A percentile compares a stretch with the other conserved stretches of the same genome.
Conservation (phyloP, 2,797 vertebrate species). For the Morelia viridis region DNA sequence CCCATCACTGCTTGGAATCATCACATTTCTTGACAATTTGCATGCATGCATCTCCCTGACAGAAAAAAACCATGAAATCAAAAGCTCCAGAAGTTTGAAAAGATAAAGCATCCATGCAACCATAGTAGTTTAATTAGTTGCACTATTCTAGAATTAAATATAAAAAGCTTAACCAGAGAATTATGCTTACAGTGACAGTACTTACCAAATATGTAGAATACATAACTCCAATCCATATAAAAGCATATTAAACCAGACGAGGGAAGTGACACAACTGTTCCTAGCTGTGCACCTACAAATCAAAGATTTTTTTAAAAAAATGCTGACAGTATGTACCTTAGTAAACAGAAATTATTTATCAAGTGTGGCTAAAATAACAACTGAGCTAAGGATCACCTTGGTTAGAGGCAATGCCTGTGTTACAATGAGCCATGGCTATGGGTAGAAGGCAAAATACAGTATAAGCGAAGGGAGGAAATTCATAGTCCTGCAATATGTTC, state of each 20-base stretch:
- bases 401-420: background rate
- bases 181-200: constrained; percentile 10
- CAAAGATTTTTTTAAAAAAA: constrained; percentile 29
- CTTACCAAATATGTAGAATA: constrained; percentile 97
- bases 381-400: background rate
- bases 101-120: accelerated
- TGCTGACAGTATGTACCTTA: background rate
- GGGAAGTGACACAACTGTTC: constrained; percentile 91
- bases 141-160: background rate
- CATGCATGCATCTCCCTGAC: constrained; percentile 22
- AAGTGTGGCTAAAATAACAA: background rate
- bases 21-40: background rate
- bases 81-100: background rate
- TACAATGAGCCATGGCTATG: background rate
- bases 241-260: constrained; percentile 93
- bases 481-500: background rate
- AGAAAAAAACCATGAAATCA: background rate
- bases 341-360: background rate
- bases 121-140: background rate
- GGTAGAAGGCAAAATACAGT: background rate
- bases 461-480: background rate
- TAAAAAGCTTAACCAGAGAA: background rate
- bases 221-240: constrained; percentile 92
- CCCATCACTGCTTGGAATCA: background rate
- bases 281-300: constrained; percentile 88